phyloP scores from a whole-genome alignment of 2,113 vertebrate species.

The Chionis minor region DNA sequence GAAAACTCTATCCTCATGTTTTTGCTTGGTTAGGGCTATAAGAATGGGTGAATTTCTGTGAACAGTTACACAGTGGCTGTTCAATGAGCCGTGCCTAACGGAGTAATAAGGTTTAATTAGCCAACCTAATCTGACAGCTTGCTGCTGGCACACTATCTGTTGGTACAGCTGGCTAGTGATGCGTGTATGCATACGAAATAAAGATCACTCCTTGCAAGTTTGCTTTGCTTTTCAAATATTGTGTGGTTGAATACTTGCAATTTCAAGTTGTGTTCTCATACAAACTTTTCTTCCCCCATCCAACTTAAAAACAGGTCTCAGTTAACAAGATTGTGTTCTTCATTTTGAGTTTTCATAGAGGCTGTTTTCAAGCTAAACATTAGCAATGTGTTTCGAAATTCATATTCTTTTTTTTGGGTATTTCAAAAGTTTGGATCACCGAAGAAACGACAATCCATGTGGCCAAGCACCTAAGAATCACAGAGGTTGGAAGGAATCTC shows the following conservation, averaged over 20 bases:
- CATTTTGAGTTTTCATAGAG: background rate
- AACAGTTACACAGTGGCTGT: background rate
- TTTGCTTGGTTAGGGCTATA: background rate
- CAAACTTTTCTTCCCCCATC: background rate
- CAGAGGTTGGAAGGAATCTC: too few species aligned
- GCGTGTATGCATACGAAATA: background rate
- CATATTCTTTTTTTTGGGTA: background rate
- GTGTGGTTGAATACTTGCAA: background rate
- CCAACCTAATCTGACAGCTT: background rate
- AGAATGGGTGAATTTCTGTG: background rate
- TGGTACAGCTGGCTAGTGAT: background rate
- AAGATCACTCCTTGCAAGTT: background rate
- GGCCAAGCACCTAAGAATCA: background rate
- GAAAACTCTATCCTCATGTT: background rate
- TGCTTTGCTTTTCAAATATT: background rate
- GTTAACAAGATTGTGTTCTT: background rate
- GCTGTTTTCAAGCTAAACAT: background rate
- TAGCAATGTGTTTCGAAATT: background rate
- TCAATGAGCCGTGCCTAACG: background rate
- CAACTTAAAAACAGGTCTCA: background rate
- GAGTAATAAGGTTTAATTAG: constrained; percentile 13
- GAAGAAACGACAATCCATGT: background rate
- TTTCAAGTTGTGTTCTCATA: background rate
- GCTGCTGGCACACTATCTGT: background rate
- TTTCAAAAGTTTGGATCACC: background rate